Conservation (phyloP, 2,888 invertebrate genomes). For the Caenorhabditis sp. region DNA sequence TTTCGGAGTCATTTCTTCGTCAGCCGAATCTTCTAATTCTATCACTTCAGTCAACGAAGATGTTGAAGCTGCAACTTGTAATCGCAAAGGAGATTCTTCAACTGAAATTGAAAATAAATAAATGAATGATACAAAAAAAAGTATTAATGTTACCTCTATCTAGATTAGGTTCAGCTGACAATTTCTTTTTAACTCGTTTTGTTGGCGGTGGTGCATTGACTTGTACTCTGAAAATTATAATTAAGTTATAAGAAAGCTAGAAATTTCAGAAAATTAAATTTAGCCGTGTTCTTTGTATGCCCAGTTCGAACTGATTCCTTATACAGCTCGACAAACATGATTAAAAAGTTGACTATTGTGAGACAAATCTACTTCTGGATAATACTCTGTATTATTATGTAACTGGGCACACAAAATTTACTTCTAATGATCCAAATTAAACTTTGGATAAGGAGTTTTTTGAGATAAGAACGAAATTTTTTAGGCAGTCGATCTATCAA, state of each 20-base stretch:
- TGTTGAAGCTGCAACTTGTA: background rate
- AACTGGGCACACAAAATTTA: no score
- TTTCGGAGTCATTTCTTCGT: slow-evolving; percentile 3
- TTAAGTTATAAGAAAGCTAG: no score
- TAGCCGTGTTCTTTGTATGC: no score
- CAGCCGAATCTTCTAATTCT: background rate
- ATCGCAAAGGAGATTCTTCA: background rate
- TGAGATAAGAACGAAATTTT: no score
- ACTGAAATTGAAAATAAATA: slow-evolving; percentile 1
- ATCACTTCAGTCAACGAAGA: background rate
- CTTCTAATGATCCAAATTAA: no score
- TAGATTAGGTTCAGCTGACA: background rate
- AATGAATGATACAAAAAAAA: background rate
- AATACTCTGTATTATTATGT: no score
- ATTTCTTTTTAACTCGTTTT: background rate
- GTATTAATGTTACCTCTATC: background rate
- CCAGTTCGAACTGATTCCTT: no score
- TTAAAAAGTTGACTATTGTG: no score
- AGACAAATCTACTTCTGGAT: no score
- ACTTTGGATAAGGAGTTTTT: no score
- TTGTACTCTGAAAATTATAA: background rate
- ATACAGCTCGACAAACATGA: no score
- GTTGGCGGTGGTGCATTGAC: background rate
- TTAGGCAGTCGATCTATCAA: no score
- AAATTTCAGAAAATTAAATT: background rate